Evolutionary conservation across 2,888 invertebrate species (phyloP), one percentile per base, ranked within the genome.

Genomic region (Ophion ellenae): DNA sequence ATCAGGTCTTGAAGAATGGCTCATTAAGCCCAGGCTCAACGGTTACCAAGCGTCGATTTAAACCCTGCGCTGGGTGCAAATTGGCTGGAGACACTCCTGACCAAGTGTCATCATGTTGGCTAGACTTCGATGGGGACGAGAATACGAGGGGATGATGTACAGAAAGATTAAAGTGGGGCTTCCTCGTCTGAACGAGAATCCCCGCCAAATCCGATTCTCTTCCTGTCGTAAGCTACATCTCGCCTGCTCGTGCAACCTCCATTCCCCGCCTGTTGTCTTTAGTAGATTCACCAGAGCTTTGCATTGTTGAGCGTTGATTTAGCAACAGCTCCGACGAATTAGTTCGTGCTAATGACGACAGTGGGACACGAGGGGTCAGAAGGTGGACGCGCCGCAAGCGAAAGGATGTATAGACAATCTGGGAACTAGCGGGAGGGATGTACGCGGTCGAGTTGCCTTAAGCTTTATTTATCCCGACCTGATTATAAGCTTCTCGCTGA

Each of bases 271-370:
- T 66, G 61, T 73, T 81, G 64, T 57, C 73, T 69, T 69, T 24
- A 36, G 69, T 77, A 63, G 79, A 73, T 47, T 40, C 66, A 70
- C 80, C 71, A 78, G 76, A 83, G 82, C 82, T 87, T 77, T 47
- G 86, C 84, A 83, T 84, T 82, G 80, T 87, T 64, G 74, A 59
- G 61, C 64, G 66, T 81, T 86, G 83, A 85, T 87, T 87, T 53
- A 81, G 85, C 83, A 85, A 85, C 71, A 79, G 83, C 83, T 78
- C 78, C 79, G 84, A 83, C 69, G 71, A 87, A 85, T 87, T 88
- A 83, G 81, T 86, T 84, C 76, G 70, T 59, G 86, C 80, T 81
- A 87, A 87, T 88, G 86, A 85, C 73, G 83, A 75, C 76, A 66
- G 57, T 57, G 59, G 32, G 67, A 47, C 28, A 45, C 24, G 63